A percentile compares a stretch with the other conserved stretches of the same genome.
Evolutionary conservation across 2,888 invertebrate genomes (phyloP).

Genomic region (Seira ritae): DNA sequence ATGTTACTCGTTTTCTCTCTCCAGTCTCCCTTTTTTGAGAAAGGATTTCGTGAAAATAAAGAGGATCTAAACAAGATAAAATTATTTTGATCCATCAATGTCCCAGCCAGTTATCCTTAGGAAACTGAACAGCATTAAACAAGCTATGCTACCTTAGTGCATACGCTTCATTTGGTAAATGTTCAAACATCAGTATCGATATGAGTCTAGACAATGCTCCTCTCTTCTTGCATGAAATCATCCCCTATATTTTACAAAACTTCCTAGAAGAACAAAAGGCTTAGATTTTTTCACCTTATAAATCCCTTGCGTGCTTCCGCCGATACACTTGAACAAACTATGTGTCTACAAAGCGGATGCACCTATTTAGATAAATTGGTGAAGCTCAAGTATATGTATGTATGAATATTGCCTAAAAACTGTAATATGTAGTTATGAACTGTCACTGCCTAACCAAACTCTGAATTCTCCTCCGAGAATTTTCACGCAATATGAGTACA

Average conservation of each 20-base stretch:
- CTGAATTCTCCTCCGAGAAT: background rate
- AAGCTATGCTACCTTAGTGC: too few relatives aligned
- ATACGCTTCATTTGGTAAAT: too few relatives aligned
- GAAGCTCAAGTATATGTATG: background rate
- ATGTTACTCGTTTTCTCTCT: background rate
- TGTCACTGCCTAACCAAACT: background rate
- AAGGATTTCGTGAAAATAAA: constrained; percentile 25
- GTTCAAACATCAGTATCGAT: too few relatives aligned
- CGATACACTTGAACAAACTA: background rate
- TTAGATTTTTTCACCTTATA: constrained; percentile 44
- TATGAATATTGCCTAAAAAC: background rate
- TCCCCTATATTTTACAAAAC: constrained; percentile 25
- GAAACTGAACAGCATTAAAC: background rate
- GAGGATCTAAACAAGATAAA: constrained; percentile 47
- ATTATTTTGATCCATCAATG: constrained; percentile 57
- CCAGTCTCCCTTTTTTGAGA: background rate
- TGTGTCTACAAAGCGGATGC: background rate
- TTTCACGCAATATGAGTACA: constrained; percentile 4
- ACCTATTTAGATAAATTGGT: background rate
- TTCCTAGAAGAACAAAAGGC: constrained; percentile 29
- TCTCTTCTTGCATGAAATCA: constrained; percentile 22
- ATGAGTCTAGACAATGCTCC: too few relatives aligned
- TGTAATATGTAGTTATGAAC: too few relatives aligned
- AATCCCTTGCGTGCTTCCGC: background rate
- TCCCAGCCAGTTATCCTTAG: constrained; percentile 42